Conservation (phyloP, 2,888 invertebrate genomes). For the Shargacucullia verbasci region DNA sequence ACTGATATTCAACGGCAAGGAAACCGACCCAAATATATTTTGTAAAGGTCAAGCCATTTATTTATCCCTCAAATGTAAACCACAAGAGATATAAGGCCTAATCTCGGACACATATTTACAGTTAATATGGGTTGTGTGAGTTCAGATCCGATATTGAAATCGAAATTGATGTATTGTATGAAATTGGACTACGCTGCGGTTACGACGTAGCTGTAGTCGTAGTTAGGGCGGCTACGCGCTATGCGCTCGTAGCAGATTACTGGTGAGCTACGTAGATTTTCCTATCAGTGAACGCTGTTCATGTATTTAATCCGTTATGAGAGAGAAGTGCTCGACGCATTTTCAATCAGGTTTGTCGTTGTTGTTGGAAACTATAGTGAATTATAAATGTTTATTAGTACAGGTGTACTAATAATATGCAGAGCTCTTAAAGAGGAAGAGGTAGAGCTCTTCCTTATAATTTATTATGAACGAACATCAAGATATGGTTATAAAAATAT, state of each 20-base stretch:
- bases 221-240: slow-evolving; percentile 34
- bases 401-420: no score
- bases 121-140: slow-evolving; percentile 14
- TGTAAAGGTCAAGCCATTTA: no score
- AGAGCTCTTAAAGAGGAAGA: no score
- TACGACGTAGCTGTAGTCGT: slow-evolving; percentile 32
- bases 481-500: no score
- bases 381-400: no score
- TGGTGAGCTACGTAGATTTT: slow-evolving; percentile 15
- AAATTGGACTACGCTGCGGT: slow-evolving; percentile 37
- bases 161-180: slow-evolving; percentile 29
- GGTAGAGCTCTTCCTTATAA: no score
- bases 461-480: no score
- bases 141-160: slow-evolving; percentile 32
- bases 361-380: neutral
- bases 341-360: neutral
- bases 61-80: no score
- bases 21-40: no score
- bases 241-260: slow-evolving; percentile 38
- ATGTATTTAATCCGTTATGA: slow-evolving; percentile 5
- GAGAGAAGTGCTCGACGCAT: neutral
- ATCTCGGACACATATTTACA: slow-evolving; percentile 7
- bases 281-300: slow-evolving; percentile 12
- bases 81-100: no score
- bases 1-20: no score